Conservation (phyloP, 1,140 invertebrate genomes). For the Zaprionus lachaisei region DNA sequence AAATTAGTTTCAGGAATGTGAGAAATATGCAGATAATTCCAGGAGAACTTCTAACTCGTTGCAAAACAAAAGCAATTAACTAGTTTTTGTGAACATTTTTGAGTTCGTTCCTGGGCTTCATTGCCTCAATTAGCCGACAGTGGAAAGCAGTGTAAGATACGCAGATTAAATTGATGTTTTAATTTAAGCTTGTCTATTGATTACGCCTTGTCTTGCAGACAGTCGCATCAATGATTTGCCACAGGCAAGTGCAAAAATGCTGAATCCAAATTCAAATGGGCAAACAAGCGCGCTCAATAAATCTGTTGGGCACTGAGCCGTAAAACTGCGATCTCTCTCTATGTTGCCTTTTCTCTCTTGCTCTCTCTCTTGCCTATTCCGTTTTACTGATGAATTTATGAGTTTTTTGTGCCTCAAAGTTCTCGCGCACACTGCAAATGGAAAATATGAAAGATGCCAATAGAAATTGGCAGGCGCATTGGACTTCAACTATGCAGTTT, state of each 20-base stretch:
- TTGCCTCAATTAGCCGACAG: background rate
- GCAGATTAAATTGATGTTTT: background rate
- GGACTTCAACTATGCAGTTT: conserved; percentile 67
- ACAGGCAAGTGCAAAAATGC: background rate
- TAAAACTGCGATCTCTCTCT: conserved; percentile 57
- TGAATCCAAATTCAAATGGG: conserved; percentile 31
- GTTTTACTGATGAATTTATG: conserved; percentile 78
- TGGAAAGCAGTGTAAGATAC: background rate
- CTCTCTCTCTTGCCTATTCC: conserved; percentile 31
- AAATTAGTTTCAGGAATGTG: conserved; percentile 21
- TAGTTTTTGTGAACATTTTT: background rate
- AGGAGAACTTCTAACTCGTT: background rate
- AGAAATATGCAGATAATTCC: conserved; percentile 1
- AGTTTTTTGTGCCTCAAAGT: conserved; percentile 30
- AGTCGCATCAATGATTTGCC: background rate
- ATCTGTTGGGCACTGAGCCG: conserved; percentile 68
- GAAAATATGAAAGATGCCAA: conserved; percentile 38
- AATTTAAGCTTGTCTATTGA: background rate
- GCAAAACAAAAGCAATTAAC: conserved; percentile 5
- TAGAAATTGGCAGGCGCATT: conserved; percentile 40
- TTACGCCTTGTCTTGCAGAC: background rate
- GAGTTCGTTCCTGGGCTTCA: background rate
- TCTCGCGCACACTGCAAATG: conserved; percentile 13
- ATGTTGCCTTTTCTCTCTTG: background rate
- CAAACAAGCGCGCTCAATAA: conserved; percentile 59